A percentile compares a stretch with the other conserved stretches of the same genome.
Evolutionary conservation across 2,888 invertebrate genomes (phyloP).

Genomic region (Sinodicranocentrus sp.): DNA sequence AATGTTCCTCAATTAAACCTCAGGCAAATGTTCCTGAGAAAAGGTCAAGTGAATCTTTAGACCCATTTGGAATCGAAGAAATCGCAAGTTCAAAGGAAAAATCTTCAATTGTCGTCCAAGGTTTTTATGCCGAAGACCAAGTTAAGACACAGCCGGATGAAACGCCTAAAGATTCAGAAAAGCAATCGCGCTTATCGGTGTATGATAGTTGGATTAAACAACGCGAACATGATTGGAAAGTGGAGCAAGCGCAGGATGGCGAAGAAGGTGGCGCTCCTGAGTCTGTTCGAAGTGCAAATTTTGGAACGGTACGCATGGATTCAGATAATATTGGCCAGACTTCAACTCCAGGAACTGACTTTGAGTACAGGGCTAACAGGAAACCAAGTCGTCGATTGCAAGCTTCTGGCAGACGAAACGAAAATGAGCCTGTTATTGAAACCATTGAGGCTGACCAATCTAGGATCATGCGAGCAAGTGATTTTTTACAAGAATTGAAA

Average conservation of each 20-base stretch:
- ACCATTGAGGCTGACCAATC: constrained; percentile 49
- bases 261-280: constrained; percentile 21
- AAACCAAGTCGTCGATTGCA: neutral
- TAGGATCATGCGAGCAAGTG: constrained; percentile 37
- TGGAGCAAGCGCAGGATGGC: neutral
- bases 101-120: constrained; percentile 51
- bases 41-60: neutral
- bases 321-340: no score
- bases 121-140: constrained; percentile 40
- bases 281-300: constrained; percentile 25
- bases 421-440: constrained; percentile 19
- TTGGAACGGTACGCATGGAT: constrained; percentile 55
- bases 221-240: neutral
- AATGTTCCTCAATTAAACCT: no score
- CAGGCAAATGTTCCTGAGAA: no score
- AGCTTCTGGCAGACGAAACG: neutral
- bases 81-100: constrained; percentile 1
- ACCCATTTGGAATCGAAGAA: constrained; percentile 62
- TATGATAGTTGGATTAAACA: constrained; percentile 52
- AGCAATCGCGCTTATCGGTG: neutral
- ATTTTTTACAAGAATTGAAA: constrained; percentile 29
- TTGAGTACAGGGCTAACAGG: no score
- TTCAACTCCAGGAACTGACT: no score
- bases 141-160: neutral
- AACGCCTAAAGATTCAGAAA: neutral